Evolutionary conservation across 2,113 vertebrate genomes (phyloP), one percentile per base, ranked within the genome.

Genomic region (Pseudois nayaur): DNA sequence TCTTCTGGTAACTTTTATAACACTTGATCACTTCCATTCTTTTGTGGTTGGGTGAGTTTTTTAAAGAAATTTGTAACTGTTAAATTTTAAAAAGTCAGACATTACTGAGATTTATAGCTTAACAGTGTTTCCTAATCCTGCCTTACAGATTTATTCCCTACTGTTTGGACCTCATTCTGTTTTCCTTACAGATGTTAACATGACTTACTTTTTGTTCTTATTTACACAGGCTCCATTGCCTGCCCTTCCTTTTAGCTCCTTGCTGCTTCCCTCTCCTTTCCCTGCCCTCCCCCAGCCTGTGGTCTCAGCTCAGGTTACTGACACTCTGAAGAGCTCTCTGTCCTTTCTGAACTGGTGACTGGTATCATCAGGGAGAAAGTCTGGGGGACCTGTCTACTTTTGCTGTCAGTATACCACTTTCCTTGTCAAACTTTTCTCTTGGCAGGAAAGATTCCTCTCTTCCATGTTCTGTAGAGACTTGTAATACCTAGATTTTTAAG

Each of bases 101-200:
- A 45, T 79, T 84, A 94, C 16, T 71, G 60, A 95, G 71, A 89
- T 87, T 52, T 79, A 43, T 43, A 40, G 25, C 93, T 92, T 84
- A 60, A 91, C 40, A 55, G 14, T 96, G 83, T 92, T 76, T 59
- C 76, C 8, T 76, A 52, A 45, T 87, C 57, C 8, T 93, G 1
- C 29, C 27, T 21, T 90, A 50, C 7, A 91, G 55, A 60, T 62
- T 55, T 40, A 95, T 0, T 12, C 36, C 71, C 52, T 81, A 19
- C 1, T 94, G 5, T 81, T 88, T 93, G 57, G 27, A 54, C 25
- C 10, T 89, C 3, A 8, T 25, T 92, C 7, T 82, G 93, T 89
- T 84, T 86, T 54, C 12, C 15, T 36, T 59, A 16, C 11, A 54
- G 17, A 54, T 36, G 31, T n/a, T 60, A 67, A 55, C 23, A 71